A percentile compares a stretch with the other conserved stretches of the same genome.
Conservation (phyloP, 2,113 vertebrate species). For the Odontophorus gujanensis region DNA sequence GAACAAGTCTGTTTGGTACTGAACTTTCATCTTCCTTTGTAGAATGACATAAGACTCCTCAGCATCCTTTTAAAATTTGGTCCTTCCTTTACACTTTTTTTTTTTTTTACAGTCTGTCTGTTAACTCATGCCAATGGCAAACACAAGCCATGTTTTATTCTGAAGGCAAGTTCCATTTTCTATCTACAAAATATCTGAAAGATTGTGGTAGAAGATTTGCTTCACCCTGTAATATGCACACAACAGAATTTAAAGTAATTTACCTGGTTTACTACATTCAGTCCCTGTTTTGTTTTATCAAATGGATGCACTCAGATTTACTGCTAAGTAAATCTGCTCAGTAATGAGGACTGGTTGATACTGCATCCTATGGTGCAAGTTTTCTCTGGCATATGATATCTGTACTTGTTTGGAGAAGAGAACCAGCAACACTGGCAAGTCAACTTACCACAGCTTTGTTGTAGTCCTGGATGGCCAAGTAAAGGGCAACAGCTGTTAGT, state of each 20-base stretch:
- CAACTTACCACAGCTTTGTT: slow-evolving; percentile 93
- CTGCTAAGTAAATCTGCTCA: background rate
- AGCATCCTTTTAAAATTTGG: background rate
- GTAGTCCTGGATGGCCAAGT: slow-evolving; percentile 91
- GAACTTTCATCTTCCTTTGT: background rate
- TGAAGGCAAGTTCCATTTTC: background rate
- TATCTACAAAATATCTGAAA: background rate
- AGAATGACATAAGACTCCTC: background rate
- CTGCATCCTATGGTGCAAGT: background rate
- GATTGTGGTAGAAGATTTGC: background rate
- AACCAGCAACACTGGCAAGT: background rate
- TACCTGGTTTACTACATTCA: background rate
- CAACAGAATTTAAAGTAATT: background rate
- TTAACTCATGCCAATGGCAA: background rate
- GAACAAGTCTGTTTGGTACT: background rate
- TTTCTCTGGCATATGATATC: background rate
- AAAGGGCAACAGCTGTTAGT: slow-evolving; percentile 92
- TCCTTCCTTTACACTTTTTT: background rate
- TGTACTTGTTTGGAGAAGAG: background rate
- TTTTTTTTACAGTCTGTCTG: background rate
- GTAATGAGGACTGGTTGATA: background rate
- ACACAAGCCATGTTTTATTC: background rate
- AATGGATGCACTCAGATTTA: background rate
- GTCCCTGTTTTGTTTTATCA: background rate
- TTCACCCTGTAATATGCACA: background rate